Base-by-base conservation (phyloP, 2,113 vertebrate species). In the Brachypodius melanocephalos region DNA sequence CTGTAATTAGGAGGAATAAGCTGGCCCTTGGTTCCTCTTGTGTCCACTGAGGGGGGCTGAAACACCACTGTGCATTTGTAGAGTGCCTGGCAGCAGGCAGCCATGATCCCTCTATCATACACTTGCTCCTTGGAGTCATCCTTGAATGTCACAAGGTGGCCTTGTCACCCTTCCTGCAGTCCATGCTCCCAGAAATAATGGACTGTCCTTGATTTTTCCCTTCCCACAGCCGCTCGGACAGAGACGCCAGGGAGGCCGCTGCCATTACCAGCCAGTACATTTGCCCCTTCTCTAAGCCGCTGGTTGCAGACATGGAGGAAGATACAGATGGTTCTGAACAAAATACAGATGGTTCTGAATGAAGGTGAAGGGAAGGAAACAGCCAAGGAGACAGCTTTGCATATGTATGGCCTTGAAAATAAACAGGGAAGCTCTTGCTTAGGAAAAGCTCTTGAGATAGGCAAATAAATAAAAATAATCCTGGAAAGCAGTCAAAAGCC, bases 171-270 rank as follows among this genome's bases (percentile, higher is more conserved):
- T 42, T 51, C 11, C 43, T 52, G 40, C 32, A 42, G 29, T 24
- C 55, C 2, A 0, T 12, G 28, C 15, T 26, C 20, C n/a, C 14
- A n/a, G 65, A 19, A 80, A 61, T 75, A 38, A 71, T 13, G n/a
- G 38, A 29, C 31, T 51, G 2, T n/a, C 8, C 6, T 42, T 73
- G 29, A 1, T 48, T 68, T 42, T 51, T 57, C 22, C 28, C 66
- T 83, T 48, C 43, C 59, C 77, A 54, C 92, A 98, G 97, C 79
- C 40, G 0, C 67, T 95, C 76, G 0, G 93, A 87, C 36, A 92
- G 48, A 7, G 95, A 96, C 38, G 96, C 96, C 90, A 63, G 75
- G 59, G 95, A 96, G 40, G 96, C 95, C n/a, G 85, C 95, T 79
- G 83, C 93, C 19, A 5, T 81, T 12, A 55, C 57, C 84, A 81